phyloP scores from a whole-genome alignment of 2,113 vertebrate genomes.

The Psittacara wagleri region DNA sequence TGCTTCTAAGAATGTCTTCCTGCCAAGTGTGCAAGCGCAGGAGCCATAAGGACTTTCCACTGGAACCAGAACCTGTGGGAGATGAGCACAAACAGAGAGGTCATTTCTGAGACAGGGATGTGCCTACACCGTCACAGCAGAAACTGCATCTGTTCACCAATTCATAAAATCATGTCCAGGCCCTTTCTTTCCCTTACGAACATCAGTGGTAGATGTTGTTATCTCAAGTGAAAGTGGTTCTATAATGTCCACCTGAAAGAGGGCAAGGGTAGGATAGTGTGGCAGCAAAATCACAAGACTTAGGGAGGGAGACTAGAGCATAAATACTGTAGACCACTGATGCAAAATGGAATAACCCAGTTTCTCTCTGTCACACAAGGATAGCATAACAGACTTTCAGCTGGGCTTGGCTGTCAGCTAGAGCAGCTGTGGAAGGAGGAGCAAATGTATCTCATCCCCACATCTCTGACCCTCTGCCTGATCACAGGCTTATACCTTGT shows the following conservation, averaged over 20 bases:
- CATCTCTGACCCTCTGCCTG: not conserved
- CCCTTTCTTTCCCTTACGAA: not conserved
- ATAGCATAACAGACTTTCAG: not conserved
- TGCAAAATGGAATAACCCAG: not conserved
- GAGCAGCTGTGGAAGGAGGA: not conserved
- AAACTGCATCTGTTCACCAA: not conserved
- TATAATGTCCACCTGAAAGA: not conserved
- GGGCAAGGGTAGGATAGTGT: not conserved
- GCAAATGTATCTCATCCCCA: not conserved
- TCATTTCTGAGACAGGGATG: not conserved
- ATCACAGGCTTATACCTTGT: not conserved
- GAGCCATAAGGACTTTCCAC: constrained; percentile 89
- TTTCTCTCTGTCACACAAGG: not conserved
- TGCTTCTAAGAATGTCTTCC: constrained; percentile 78
- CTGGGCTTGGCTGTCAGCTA: not conserved
- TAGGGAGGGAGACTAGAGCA: not conserved
- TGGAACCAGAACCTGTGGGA: constrained; percentile 85
- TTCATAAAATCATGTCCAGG: not conserved
- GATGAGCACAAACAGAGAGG: not conserved
- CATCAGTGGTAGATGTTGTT: not conserved
- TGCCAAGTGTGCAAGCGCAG: constrained; percentile 87
- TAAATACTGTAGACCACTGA: not conserved
- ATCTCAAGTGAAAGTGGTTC: not conserved
- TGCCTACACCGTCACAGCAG: not conserved
- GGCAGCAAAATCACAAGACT: not conserved